These are phyloP conservation scores for Graphium colonna DNA, from an alignment of 2,888 invertebrate species.

Conservation along the genomic window DNA sequence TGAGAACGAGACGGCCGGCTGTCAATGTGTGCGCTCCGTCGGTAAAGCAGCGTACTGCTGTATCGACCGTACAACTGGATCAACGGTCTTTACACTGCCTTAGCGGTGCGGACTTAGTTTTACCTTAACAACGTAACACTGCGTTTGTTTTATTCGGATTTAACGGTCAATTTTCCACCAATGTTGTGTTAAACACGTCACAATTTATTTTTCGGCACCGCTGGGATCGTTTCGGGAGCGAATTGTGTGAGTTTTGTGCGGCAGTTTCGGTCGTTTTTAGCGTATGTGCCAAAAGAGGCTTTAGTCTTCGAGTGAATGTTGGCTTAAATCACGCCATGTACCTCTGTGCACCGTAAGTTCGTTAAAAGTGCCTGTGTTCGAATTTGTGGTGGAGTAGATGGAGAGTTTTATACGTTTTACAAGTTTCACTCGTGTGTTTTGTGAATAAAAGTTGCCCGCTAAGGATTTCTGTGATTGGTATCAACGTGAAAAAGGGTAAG, in stretches of 20 bases:
- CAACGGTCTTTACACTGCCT: constrained; percentile 74
- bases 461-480: constrained; percentile 61
- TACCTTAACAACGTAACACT: constrained; percentile 64
- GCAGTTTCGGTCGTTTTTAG: constrained; percentile 38
- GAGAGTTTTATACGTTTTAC: constrained; percentile 40
- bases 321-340: constrained; percentile 69
- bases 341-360: constrained; percentile 64
- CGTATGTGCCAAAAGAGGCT: constrained; percentile 50
- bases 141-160: constrained; percentile 59
- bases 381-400: constrained; percentile 62
- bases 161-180: constrained; percentile 52
- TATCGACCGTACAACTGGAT: constrained; percentile 72
- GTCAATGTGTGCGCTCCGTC: constrained; percentile 42
- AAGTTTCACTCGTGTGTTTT: constrained; percentile 52
- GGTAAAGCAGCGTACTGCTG: constrained; percentile 67
- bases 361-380: constrained; percentile 74
- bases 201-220: constrained; percentile 38
- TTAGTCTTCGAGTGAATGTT: constrained; percentile 61
- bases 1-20: constrained; percentile 42
- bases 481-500: constrained; percentile 66
- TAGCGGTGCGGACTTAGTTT: constrained; percentile 74
- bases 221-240: constrained; percentile 47
- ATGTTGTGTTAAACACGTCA: constrained; percentile 62
- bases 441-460: constrained; percentile 48
- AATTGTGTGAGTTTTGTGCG: constrained; percentile 40